Evolutionary conservation across 2,888 invertebrate genomes (phyloP).

Genomic region (Daptonema setosum): DNA sequence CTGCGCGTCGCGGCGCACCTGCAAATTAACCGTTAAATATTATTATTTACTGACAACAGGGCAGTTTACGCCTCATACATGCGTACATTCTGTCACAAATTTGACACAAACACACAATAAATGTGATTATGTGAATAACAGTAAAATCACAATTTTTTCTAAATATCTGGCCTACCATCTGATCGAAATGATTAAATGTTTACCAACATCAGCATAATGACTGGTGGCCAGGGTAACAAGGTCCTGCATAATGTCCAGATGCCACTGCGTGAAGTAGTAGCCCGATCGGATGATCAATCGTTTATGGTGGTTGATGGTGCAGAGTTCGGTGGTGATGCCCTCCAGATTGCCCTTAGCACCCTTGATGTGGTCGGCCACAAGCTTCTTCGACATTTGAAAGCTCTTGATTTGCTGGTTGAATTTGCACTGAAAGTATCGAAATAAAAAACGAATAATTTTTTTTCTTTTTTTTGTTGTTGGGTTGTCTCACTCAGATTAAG

Average conservation of each 20-base stretch:
- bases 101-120: too few species aligned
- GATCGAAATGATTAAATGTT: too few species aligned
- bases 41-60: too few species aligned
- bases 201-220: slow-evolving; percentile 43
- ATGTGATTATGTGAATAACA: too few species aligned
- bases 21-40: slow-evolving; percentile 3
- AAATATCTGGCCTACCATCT: too few species aligned
- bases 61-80: background rate
- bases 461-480: too few species aligned
- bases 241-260: slow-evolving; percentile 40
- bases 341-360: slow-evolving; percentile 11
- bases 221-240: slow-evolving; percentile 43
- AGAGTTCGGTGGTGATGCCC: slow-evolving; percentile 11
- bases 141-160: too few species aligned
- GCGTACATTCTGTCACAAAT: too few species aligned
- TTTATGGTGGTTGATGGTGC: slow-evolving; percentile 23
- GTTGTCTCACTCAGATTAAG: too few species aligned
- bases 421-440: slow-evolving; percentile 6
- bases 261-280: slow-evolving; percentile 38
- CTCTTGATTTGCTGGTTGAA: slow-evolving; percentile 6
- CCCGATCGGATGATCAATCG: slow-evolving; percentile 27
- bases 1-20: slow-evolving; percentile 48
- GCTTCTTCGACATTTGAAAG: slow-evolving; percentile 8
- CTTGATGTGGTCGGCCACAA: slow-evolving; percentile 13
- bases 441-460: too few species aligned